Conservation (phyloP, 2,888 invertebrate species). For the Chorisops tibialis region DNA sequence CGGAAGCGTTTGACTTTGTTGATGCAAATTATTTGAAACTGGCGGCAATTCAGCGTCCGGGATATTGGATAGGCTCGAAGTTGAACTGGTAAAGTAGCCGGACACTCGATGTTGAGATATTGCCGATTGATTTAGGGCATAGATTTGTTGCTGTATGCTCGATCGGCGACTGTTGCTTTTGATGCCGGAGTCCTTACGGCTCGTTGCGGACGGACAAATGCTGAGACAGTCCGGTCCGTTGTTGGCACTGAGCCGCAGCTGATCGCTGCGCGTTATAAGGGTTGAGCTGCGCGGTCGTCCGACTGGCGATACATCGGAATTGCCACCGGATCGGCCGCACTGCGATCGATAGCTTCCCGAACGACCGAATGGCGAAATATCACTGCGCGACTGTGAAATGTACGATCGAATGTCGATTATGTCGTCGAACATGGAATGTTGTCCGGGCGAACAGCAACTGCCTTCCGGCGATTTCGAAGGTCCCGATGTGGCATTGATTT, state of each 20-base stretch:
- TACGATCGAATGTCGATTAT: slow-evolving; percentile 70
- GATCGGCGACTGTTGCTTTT: slow-evolving; percentile 80
- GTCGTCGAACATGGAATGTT: slow-evolving; percentile 60
- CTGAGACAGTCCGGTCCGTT: slow-evolving; percentile 64
- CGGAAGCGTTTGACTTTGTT: slow-evolving; percentile 51
- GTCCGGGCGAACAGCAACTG: slow-evolving; percentile 53
- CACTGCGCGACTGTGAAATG: slow-evolving; percentile 70
- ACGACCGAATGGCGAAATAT: slow-evolving; percentile 67
- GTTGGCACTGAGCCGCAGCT: slow-evolving; percentile 19
- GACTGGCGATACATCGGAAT: slow-evolving; percentile 53
- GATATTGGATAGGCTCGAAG: slow-evolving; percentile 59
- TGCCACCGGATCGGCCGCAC: slow-evolving; percentile 60
- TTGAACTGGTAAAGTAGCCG: slow-evolving; percentile 84
- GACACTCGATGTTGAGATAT: slow-evolving; percentile 78
- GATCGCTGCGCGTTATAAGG: slow-evolving; percentile 41
- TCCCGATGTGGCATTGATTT: slow-evolving; percentile 31
- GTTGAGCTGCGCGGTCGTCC: slow-evolving; percentile 52
- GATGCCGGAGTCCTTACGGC: slow-evolving; percentile 85
- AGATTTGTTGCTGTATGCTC: slow-evolving; percentile 81
- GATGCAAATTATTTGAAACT: slow-evolving; percentile 34
- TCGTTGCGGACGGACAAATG: slow-evolving; percentile 72
- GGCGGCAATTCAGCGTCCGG: slow-evolving; percentile 52
- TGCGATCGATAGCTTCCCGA: slow-evolving; percentile 70
- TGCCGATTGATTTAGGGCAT: slow-evolving; percentile 64
- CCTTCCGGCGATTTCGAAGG: slow-evolving; percentile 37